Evolutionary conservation across 2,113 vertebrate species (phyloP), one percentile per base, ranked within the genome.

Genomic region (Caracal caracal): DNA sequence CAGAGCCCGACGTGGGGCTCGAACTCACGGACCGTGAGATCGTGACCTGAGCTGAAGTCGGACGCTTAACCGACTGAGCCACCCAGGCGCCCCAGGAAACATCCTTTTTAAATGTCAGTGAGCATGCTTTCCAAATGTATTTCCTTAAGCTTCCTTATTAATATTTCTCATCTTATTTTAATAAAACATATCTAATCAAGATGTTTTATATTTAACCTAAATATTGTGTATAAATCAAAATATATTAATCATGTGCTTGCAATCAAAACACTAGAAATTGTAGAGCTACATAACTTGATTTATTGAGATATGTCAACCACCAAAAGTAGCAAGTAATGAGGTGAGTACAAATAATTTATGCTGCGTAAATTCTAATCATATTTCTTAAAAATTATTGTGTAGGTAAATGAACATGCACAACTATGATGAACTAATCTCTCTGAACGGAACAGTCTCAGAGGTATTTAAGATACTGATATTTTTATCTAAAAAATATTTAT

Each of bases 221-320:
- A 84, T 81, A 92, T 49, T 59, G 6, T 63, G n/a, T 11, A 87
- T 81, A 93, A 96, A 78, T 86, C 40, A 90, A 49, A 92, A 61
- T 43, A 51, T 51, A 79, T 33, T 84, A 65, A 73, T 81, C 76
- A 96, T 47, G 2, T 10, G 3, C 24, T 88, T 93, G 49, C 40
- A 94, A 90, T 92, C 1, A 28, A 53, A 91, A 73, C 43, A 59
- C 16, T 86, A 81, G n/a, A 92, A 90, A 86, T 75, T 94, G 96
- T 97, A 33, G 37, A 92, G 51, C 35, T 56, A 35, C 28, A 22
- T 82, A 96, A 98, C 63, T 53, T 94, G 95, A 96, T 97, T 97
- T 96, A 97, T 30, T 97, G 84, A 97, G 47, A 40, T 35, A 88
- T 80, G 22, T 87, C 66, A 96, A 15, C 40, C 86, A 76, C 35